These are phyloP conservation scores for Dexiosoma caninum DNA, from an alignment of 2,888 invertebrate genomes.

Conservation along the genomic window DNA sequence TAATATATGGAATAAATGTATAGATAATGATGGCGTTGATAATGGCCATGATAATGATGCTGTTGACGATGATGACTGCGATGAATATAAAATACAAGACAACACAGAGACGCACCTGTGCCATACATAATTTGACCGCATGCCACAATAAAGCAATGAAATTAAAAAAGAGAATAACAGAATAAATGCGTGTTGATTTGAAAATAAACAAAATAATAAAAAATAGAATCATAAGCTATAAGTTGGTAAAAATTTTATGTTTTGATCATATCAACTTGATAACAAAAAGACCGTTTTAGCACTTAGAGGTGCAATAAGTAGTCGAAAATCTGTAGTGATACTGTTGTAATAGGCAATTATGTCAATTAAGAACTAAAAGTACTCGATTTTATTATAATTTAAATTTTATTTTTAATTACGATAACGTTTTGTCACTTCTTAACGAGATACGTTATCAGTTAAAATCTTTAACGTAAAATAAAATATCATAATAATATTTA, in stretches of 20 bases:
- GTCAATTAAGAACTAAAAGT: neutral
- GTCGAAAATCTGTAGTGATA: neutral
- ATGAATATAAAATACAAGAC: constrained; percentile 21
- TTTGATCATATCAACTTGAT: constrained; percentile 18
- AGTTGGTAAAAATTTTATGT: neutral
- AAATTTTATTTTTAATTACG: too few relatives aligned
- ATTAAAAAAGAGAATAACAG: constrained; percentile 28
- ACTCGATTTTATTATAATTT: too few relatives aligned
- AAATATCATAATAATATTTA: too few relatives aligned
- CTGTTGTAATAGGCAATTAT: neutral
- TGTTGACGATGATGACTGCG: neutral
- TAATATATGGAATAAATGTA: constrained; percentile 40
- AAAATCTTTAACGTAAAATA: too few relatives aligned
- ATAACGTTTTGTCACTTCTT: too few relatives aligned
- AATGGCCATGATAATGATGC: neutral
- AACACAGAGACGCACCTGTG: constrained; percentile 61
- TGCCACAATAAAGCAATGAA: constrained; percentile 37
- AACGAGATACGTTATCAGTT: too few relatives aligned
- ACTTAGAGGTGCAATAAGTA: constrained; percentile 19
- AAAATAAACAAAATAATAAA: constrained; percentile 4
- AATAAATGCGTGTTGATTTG: constrained; percentile 47
- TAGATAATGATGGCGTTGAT: neutral
- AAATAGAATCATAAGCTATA: constrained; percentile 35
- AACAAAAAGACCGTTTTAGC: constrained; percentile 12
- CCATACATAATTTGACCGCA: constrained; percentile 61